Conservation (phyloP, 2,888 invertebrate species). For the Diarsia rubi region DNA sequence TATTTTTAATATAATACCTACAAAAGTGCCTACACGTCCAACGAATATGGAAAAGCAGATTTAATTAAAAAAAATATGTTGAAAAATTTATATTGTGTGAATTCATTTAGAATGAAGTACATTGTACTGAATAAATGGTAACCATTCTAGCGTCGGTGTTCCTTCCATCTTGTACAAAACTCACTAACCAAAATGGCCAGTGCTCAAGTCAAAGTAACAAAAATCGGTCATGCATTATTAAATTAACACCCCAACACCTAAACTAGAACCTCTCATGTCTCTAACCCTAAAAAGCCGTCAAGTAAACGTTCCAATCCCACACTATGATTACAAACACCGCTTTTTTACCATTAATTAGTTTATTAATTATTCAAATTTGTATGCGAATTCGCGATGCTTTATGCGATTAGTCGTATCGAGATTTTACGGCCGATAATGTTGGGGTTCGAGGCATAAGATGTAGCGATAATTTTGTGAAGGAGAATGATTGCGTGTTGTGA, state of each 20-base stretch:
- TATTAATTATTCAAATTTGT: constrained; percentile 89
- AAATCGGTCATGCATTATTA: neutral
- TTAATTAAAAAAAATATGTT: too few relatives aligned
- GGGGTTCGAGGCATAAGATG: constrained; percentile 36
- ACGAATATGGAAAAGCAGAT: too few relatives aligned
- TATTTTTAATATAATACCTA: too few relatives aligned
- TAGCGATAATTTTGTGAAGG: constrained; percentile 44
- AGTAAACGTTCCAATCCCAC: constrained; percentile 74
- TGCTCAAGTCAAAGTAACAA: neutral
- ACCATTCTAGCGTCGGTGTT: neutral
- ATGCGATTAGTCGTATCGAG: constrained; percentile 85
- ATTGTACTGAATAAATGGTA: neutral
- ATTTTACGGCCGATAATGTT: constrained; percentile 73
- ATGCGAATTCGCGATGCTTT: constrained; percentile 87
- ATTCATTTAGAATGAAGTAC: too few relatives aligned
- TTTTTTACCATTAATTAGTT: constrained; percentile 87
- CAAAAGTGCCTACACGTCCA: too few relatives aligned
- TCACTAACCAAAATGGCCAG: neutral
- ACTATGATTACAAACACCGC: constrained; percentile 79
- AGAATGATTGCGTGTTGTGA: constrained; percentile 25
- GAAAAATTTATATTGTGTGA: too few relatives aligned
- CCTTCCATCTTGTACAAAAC: too few relatives aligned
- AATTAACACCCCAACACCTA: neutral
- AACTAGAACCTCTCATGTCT: constrained; percentile 10
- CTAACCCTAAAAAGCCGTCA: constrained; percentile 48